These are phyloP conservation scores for Vipera ursinii DNA, from an alignment of 2,797 vertebrate species.

Conservation along the genomic window DNA sequence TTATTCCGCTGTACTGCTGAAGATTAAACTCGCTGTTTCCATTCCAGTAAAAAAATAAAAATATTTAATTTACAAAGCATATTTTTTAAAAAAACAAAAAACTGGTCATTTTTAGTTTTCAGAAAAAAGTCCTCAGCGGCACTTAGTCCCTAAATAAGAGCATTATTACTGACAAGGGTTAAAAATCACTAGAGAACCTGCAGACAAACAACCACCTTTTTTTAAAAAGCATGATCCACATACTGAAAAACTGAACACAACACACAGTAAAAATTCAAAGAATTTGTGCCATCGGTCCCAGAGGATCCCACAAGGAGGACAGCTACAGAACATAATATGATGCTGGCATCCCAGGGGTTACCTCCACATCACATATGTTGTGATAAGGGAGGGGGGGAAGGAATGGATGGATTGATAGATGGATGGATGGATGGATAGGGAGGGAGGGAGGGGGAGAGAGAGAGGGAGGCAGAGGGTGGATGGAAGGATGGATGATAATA, in stretches of 20 bases:
- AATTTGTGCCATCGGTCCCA: not conserved
- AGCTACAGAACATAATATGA: not conserved
- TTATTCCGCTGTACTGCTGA: not conserved
- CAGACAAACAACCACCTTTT: not conserved
- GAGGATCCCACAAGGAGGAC: not conserved
- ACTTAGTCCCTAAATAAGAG: not conserved
- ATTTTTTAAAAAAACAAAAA: not conserved
- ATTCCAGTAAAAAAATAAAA: not conserved
- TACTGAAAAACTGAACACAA: not conserved
- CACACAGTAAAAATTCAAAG: not conserved
- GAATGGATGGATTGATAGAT: too few relatives aligned
- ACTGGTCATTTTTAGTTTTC: not conserved
- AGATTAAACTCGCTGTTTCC: slow-evolving; percentile 2
- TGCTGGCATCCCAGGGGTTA: not conserved
- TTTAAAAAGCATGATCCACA: not conserved
- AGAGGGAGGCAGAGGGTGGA: too few relatives aligned
- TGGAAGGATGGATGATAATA: too few relatives aligned
- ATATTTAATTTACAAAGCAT: not conserved
- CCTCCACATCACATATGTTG: not conserved
- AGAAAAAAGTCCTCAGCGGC: not conserved
- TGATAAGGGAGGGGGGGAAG: too few relatives aligned
- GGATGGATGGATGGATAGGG: too few relatives aligned
- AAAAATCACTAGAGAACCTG: not conserved
- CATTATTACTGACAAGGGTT: not conserved
- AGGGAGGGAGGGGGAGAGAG: too few relatives aligned